A percentile compares a stretch with the other conserved stretches of the same genome.
Evolutionary conservation across 2,797 vertebrate species (phyloP).

Genomic region (Bovichtus variegatus): DNA sequence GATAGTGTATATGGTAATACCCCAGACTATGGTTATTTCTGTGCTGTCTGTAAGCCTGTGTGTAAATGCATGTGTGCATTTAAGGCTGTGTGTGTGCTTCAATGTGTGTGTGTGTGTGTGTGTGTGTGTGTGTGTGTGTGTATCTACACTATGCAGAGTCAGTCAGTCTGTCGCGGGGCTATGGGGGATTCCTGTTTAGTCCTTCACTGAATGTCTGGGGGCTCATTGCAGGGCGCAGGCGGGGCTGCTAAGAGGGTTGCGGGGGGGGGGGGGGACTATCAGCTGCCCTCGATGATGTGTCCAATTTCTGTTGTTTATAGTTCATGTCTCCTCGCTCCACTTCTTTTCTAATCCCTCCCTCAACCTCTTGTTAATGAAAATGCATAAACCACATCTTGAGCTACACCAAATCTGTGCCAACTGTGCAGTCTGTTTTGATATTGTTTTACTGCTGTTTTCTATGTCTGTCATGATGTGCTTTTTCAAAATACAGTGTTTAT

Average conservation of each 20-base stretch:
- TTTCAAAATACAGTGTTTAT: neutral
- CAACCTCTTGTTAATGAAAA: conserved; percentile 10
- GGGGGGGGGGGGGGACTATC: conserved; percentile 9
- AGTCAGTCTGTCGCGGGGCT: conserved; percentile 69
- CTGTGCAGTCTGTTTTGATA: neutral
- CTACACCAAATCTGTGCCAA: neutral
- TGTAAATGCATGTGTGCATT: conserved; percentile 29
- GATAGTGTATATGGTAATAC: conserved; percentile 50
- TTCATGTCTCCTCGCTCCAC: conserved; percentile 22
- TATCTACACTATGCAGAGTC: conserved; percentile 68
- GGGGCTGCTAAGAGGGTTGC: conserved; percentile 12
- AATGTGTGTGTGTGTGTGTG: conserved; percentile 26
- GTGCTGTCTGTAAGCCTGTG: conserved; percentile 50
- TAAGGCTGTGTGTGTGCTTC: conserved; percentile 2
- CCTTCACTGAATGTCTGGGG: conserved; percentile 59
- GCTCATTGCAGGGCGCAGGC: conserved; percentile 47
- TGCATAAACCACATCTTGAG: conserved; percentile 20
- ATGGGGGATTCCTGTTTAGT: conserved; percentile 74
- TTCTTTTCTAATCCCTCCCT: conserved; percentile 13
- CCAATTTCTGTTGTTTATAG: conserved; percentile 53
- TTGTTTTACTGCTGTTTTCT: neutral
- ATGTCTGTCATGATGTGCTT: neutral
- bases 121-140: conserved; percentile 30
- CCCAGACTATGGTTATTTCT: conserved; percentile 57
- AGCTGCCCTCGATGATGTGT: conserved; percentile 58